Percentiles rank a stretch among this genome's conserved stretches.
These are phyloP conservation scores for Rhegmatorhina hoffmannsi DNA, from an alignment of 2,113 vertebrate genomes.

Conservation along the genomic window DNA sequence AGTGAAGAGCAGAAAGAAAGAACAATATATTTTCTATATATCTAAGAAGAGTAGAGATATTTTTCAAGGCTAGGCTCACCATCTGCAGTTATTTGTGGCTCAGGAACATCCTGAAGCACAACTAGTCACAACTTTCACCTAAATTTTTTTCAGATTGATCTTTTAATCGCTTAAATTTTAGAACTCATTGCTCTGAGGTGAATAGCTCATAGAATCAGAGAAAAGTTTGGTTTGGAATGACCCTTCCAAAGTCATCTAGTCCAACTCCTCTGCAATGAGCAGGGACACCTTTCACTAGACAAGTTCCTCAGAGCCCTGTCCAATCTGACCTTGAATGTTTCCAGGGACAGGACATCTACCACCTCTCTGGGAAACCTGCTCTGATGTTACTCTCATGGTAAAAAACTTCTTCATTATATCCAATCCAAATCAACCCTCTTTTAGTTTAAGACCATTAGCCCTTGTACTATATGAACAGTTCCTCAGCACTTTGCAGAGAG, in stretches of 20 bases:
- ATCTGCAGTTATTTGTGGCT: not conserved
- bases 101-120: not conserved
- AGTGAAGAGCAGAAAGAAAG: not conserved
- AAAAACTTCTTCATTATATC: not conserved
- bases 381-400: not conserved
- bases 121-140: not conserved
- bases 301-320: not conserved
- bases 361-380: not conserved
- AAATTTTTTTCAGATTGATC: not conserved
- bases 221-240: not conserved
- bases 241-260: not conserved
- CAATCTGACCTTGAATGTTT: not conserved
- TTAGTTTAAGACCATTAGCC: not conserved
- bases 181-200: not conserved
- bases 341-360: not conserved
- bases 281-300: not conserved
- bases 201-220: not conserved
- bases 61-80: not conserved
- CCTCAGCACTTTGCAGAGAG: not conserved
- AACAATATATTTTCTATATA: not conserved
- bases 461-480: not conserved
- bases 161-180: not conserved
- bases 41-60: not conserved
- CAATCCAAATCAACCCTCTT: not conserved
- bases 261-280: not conserved